Percentiles rank a stretch among this genome's conserved stretches.
Conservation (phyloP, 2,888 invertebrate genomes). For the Nephrotoma flavescens region DNA sequence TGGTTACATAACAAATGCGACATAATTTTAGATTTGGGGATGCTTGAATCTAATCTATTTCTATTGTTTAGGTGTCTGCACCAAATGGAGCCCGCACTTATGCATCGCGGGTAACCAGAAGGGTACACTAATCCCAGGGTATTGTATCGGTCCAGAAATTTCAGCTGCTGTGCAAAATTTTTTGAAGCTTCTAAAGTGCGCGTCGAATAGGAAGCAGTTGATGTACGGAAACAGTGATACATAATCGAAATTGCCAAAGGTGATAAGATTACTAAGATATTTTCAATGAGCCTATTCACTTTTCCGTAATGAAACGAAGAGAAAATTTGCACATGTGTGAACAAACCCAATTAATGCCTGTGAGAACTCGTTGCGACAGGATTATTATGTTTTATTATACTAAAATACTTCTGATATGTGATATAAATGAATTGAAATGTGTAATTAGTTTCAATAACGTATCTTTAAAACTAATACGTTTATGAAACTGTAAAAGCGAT, state of each 20-base stretch:
- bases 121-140: constrained; percentile 96
- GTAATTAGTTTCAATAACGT: too few relatives aligned
- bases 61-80: constrained; percentile 26
- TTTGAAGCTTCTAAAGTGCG: constrained; percentile 90
- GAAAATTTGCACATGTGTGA: too few relatives aligned
- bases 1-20: neutral
- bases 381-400: too few relatives aligned
- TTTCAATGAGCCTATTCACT: too few relatives aligned
- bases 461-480: too few relatives aligned
- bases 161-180: constrained; percentile 96
- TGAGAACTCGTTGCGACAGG: too few relatives aligned
- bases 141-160: constrained; percentile 99
- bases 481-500: too few relatives aligned
- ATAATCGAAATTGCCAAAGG: neutral
- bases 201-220: constrained; percentile 95
- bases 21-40: neutral
- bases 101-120: constrained; percentile 44
- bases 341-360: too few relatives aligned
- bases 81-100: constrained; percentile 24
- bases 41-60: neutral
- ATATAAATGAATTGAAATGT: too few relatives aligned
- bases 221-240: constrained; percentile 43
- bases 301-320: too few relatives aligned
- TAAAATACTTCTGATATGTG: too few relatives aligned
- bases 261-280: too few relatives aligned